These are phyloP conservation scores for Eubasilissa splendida DNA, from an alignment of 2,888 invertebrate species.

Conservation along the genomic window DNA sequence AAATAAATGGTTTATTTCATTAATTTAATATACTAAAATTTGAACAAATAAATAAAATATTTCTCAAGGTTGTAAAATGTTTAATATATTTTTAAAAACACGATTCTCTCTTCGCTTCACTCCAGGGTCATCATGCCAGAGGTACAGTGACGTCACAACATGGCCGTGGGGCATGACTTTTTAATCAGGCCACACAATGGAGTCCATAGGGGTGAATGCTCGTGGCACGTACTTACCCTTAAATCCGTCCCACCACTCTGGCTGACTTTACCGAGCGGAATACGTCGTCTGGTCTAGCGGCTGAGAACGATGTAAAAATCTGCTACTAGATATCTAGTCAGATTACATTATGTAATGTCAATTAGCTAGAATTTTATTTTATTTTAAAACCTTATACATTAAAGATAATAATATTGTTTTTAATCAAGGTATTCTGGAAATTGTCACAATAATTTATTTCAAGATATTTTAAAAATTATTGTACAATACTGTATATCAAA, in stretches of 20 bases:
- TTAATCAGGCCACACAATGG: conserved; percentile 55
- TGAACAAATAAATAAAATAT: not conserved
- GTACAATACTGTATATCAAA: too few species aligned
- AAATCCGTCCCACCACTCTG: not conserved
- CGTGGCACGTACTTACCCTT: not conserved
- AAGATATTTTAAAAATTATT: too few species aligned
- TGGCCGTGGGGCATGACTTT: conserved; percentile 54
- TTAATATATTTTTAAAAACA: not conserved
- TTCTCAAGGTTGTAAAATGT: not conserved
- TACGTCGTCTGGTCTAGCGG: too few species aligned
- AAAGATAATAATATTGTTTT: too few species aligned
- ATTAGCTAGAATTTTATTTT: too few species aligned
- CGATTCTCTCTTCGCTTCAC: conserved; percentile 5
- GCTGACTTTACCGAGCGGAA: too few species aligned
- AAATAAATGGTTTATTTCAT: not conserved
- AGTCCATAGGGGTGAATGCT: conserved; percentile 27
- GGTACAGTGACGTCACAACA: conserved; percentile 23
- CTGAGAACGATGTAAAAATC: too few species aligned
- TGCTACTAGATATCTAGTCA: too few species aligned
- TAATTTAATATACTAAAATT: not conserved
- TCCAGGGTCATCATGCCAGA: conserved; percentile 14
- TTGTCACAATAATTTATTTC: too few species aligned
- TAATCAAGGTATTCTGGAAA: too few species aligned
- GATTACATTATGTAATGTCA: too few species aligned
- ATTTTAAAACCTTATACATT: too few species aligned